Base-by-base conservation (phyloP, 2,113 vertebrate species). In the Callorhinus ursinus region DNA sequence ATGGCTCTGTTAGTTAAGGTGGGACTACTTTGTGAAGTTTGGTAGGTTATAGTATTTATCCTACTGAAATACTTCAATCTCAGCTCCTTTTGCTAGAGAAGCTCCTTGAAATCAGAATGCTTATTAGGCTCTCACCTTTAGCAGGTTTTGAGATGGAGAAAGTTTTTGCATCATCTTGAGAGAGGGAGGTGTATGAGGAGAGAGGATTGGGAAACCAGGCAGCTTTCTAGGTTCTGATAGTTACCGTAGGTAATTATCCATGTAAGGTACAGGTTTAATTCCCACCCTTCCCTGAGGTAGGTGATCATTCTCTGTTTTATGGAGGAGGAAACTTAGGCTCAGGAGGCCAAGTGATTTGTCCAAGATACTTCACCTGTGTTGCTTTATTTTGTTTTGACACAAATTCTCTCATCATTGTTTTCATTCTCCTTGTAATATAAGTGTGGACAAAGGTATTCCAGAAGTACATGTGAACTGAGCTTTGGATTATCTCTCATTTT, bases 311-410 rank as follows among this genome's bases (percentile, higher is more conserved):
- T 13, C 31, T 95, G 0, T 83, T 51, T 92, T 84, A 19, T 28
- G 94, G 89, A 95, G n/a, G 33, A 96, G 69, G 84, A 92, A 53
- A 61, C 49, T 57, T 74, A 55, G 63, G 28, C 74, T 84, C 33
- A 33, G 69, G 46, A 80, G 42, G 28, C 9, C 24, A 33, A n/a
- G 4, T 55, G 39, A 76, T 85, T 57, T 67, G 16, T 39, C 22
- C 21, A 16, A 51, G 92, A 59, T 79, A 31, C n/a, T 63, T 69
- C 3, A 49, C 22, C 57, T 57, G 16, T 72, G 72, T 42, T 49
- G 18, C 11, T 69, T 81, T 82, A 26, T 86, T 92, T 93, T 92
- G n/a, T 92, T 94, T 92, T 92, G 79, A 39, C 28, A n/a, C 65
- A 74, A 76, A 82, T 85, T 91, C n/a, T 63, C 28, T 36, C 8